These are phyloP conservation scores for Macrocentrus cingulum DNA, from an alignment of 1,140 invertebrate species.

Conservation along the genomic window DNA sequence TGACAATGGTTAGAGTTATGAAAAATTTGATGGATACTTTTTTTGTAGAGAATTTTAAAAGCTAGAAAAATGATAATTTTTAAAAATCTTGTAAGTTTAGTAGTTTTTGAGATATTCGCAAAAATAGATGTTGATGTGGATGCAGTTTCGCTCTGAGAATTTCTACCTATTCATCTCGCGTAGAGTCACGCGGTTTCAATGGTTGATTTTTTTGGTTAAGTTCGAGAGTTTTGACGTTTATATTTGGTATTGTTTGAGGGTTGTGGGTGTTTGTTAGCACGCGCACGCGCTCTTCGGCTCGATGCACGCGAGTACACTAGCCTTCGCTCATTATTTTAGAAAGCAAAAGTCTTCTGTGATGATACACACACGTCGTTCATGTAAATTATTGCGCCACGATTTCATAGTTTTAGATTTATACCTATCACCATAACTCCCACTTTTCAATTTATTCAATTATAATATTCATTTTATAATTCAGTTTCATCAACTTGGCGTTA, in stretches of 20 bases:
- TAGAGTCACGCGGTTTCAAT: too few relatives aligned
- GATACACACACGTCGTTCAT: slow-evolving; percentile 2
- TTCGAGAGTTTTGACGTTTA: too few relatives aligned
- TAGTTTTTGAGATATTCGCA: too few relatives aligned
- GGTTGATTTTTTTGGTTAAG: too few relatives aligned
- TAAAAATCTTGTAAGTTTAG: too few relatives aligned
- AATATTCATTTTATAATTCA: background rate
- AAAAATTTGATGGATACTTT: too few relatives aligned
- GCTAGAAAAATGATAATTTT: too few relatives aligned
- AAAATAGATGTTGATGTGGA: too few relatives aligned
- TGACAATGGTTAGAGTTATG: too few relatives aligned
- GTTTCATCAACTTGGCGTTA: background rate
- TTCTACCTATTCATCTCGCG: too few relatives aligned
- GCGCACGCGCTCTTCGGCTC: slow-evolving; percentile 17
- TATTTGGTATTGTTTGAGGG: background rate
- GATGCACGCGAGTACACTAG: slow-evolving; percentile 34
- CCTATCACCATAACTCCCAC: background rate
- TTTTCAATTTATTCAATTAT: background rate
- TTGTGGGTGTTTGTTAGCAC: slow-evolving; percentile 2
- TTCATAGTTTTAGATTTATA: background rate
- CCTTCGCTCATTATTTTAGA: slow-evolving; percentile 40
- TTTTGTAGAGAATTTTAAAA: too few relatives aligned
- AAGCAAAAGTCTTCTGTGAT: slow-evolving; percentile 39
- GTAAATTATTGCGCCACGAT: slow-evolving; percentile 12
- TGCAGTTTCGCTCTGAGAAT: too few relatives aligned